These are phyloP conservation scores for Porphyrio hochstetteri DNA, from an alignment of 2,113 vertebrate genomes.

Conservation along the genomic window DNA sequence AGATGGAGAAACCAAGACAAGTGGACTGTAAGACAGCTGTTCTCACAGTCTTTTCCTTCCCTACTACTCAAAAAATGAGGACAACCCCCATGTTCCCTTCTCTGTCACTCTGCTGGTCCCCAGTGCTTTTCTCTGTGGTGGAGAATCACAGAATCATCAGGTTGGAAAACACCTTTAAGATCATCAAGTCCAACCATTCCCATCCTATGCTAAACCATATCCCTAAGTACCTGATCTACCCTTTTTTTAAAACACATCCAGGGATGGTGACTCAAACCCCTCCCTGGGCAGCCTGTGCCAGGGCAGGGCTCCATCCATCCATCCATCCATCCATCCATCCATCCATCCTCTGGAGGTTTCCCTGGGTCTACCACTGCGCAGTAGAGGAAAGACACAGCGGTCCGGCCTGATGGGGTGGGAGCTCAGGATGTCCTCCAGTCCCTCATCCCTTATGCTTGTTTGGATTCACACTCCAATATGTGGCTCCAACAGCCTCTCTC, in stretches of 20 bases:
- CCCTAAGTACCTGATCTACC: no score
- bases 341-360: neutral
- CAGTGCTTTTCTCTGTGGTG: neutral
- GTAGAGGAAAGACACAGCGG: accelerated
- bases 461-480: neutral
- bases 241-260: no score
- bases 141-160: neutral
- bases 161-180: no score
- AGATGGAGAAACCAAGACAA: neutral
- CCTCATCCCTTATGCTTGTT: neutral
- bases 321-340: neutral
- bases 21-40: neutral
- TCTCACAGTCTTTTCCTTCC: neutral
- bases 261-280: no score
- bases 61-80: neutral
- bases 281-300: no score
- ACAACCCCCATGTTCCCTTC: neutral
- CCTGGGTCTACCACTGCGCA: neutral
- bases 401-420: neutral
- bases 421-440: neutral
- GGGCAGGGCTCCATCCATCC: neutral
- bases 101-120: neutral
- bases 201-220: no score
- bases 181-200: no score
- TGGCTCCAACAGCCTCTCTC: neutral